Base-by-base conservation (phyloP, 2,113 vertebrate species). In the Craseonycteris thonglongyai region DNA sequence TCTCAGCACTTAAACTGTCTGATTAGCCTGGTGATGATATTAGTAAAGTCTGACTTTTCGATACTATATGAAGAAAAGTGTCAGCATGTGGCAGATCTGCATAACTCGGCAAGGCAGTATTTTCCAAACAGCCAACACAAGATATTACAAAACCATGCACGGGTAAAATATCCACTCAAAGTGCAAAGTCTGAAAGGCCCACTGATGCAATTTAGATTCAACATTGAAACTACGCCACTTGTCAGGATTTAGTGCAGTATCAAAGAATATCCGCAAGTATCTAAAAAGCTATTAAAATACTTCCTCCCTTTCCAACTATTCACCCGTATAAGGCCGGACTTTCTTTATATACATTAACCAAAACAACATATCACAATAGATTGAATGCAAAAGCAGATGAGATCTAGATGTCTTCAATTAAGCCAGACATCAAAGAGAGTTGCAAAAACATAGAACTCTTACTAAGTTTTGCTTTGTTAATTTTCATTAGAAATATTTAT, bases 401-500 rank as follows among this genome's bases (percentile, higher is more conserved):
- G 7, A 65, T 19, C 19, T 14, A 88, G 58, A 28, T 65, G 42
- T 51, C 4, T 95, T 87, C 80, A 78, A n/a, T 49, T 58, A 92
- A 61, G 56, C 28, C 61, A 61, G 24, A 84, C 22, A 86, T 35
- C 13, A 83, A 80, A 65, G 33, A 95, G 28, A 71, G 10, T 24
- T 94, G 76, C 47, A 79, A 80, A 80, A 81, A 83, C 47, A 84
- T 14, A 63, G 87, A 90, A 80, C 1, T 72, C n/a, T 82, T 19
- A 81, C 54, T 61, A 35, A 75, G 28, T 45, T 56, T n/a, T 54
- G 22, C 65, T 59, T 61, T 45, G 12, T 47, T 81, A 61, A 3
- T 93, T 86, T 87, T 86, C 21, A 90, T 49, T 82, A 35, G 82
- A 85, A 94, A 45, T 54, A 88, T 54, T 89, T 82, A 72, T 38